These are phyloP conservation scores for Paragorgia papillata DNA, from an alignment of 92 coral and sea anemone species.

Conservation along the genomic window DNA sequence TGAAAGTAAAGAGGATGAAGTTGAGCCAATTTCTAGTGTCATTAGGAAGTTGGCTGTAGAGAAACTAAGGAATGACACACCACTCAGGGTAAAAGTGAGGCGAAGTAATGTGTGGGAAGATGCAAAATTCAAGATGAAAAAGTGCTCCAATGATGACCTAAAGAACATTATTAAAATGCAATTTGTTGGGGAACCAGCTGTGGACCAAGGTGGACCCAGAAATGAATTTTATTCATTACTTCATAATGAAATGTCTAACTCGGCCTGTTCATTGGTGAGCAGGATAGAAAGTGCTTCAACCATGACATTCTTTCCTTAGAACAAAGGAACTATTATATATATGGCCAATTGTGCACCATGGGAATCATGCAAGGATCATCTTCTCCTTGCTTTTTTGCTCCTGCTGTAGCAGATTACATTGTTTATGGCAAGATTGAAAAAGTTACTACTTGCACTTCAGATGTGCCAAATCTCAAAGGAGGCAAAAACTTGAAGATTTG, in stretches of 20 bases:
- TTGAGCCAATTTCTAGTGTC: background rate
- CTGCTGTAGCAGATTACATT: conserved; percentile 40
- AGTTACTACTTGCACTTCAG: conserved; percentile 28
- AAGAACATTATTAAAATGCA: conserved; percentile 25
- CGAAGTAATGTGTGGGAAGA: conserved; percentile 45
- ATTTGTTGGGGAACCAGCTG: conserved; percentile 45
- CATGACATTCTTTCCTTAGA: conserved; percentile 42
- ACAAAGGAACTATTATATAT: conserved; percentile 28
- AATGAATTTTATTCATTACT: conserved; percentile 45
- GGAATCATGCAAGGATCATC: conserved; percentile 51
- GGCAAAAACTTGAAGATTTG: conserved; percentile 29
- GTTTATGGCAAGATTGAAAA: conserved; percentile 41
- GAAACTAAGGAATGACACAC: conserved; percentile 27
- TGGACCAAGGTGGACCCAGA: conserved; percentile 46
- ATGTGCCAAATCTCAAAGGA: conserved; percentile 39
- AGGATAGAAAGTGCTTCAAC: conserved; percentile 38
- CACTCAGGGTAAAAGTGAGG: conserved; percentile 36
- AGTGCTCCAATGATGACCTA: conserved; percentile 38
- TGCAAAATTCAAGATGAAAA: conserved; percentile 41
- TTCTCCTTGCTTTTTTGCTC: conserved; percentile 49
- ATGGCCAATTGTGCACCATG: conserved; percentile 49
- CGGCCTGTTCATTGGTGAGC: conserved; percentile 39
- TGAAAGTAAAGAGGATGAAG: background rate
- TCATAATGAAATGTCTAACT: conserved; percentile 39
- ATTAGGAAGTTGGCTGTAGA: conserved; percentile 33